Evolutionary conservation across 2,113 vertebrate species (phyloP).

Genomic region (Corapipo altera): DNA sequence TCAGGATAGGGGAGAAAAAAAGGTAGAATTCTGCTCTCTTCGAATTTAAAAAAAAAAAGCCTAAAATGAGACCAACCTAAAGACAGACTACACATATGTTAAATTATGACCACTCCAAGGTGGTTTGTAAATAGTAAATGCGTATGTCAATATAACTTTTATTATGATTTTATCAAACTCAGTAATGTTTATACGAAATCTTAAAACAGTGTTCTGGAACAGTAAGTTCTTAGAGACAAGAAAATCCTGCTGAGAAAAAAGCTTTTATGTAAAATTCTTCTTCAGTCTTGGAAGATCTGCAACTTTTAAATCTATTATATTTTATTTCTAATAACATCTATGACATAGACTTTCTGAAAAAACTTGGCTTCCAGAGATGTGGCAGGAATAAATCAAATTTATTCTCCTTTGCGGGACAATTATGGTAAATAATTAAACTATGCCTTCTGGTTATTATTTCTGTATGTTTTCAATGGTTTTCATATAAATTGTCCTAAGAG

Average conservation of each 20-base stretch:
- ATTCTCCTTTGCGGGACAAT: not conserved
- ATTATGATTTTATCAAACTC: not conserved
- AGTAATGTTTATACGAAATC: not conserved
- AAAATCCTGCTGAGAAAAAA: not conserved
- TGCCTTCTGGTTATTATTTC: conserved; percentile 29
- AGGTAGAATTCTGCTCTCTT: not conserved
- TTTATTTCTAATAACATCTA: not conserved
- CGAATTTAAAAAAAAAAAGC: not conserved
- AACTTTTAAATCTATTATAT: not conserved
- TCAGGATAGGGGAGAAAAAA: not conserved
- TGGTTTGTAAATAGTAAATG: not conserved
- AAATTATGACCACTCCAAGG: not conserved
- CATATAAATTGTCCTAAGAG: not conserved
- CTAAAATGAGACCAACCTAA: not conserved
- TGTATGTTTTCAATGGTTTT: conserved; percentile 13
- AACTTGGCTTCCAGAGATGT: not conserved
- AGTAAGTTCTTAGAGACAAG: not conserved
- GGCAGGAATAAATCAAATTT: not conserved
- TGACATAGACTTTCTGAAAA: not conserved
- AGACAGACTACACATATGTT: accelerated
- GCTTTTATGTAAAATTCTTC: not conserved
- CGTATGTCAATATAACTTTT: not conserved
- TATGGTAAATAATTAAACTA: not conserved
- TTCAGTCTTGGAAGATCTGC: not conserved
- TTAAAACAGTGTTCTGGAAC: not conserved